These are phyloP conservation scores for Electrona antarctica DNA, from an alignment of 2,113 vertebrate species.

Conservation along the genomic window DNA sequence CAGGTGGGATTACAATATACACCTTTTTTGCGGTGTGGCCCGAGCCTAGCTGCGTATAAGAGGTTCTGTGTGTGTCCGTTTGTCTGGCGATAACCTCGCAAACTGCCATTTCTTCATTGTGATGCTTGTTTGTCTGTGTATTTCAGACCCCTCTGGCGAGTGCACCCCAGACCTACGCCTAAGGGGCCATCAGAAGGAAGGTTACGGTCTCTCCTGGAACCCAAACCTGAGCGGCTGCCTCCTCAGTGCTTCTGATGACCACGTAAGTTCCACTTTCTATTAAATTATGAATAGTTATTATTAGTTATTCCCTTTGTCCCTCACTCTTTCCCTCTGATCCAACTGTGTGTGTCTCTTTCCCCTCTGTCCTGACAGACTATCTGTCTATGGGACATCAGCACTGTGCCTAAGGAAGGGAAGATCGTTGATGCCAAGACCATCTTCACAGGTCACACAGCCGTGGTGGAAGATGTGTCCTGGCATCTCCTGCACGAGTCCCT, in stretches of 20 bases:
- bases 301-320: too few relatives aligned
- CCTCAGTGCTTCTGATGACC: slow-evolving; percentile 97
- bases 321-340: not conserved
- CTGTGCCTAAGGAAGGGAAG: slow-evolving; percentile 96
- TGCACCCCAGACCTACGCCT: slow-evolving; percentile 95
- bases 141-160: slow-evolving; percentile 93
- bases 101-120: not conserved
- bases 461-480: slow-evolving; percentile 97
- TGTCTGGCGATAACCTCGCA: too few relatives aligned
- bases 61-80: too few relatives aligned
- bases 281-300: too few relatives aligned
- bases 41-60: too few relatives aligned
- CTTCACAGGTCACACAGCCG: slow-evolving; percentile 96
- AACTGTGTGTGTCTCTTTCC: not conserved
- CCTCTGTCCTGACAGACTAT: slow-evolving; percentile 84
- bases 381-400: slow-evolving; percentile 97
- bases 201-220: slow-evolving; percentile 98
- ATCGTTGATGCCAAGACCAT: slow-evolving; percentile 98
- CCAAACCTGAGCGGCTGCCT: slow-evolving; percentile 96
- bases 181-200: slow-evolving; percentile 97
- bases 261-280: slow-evolving; percentile 76
- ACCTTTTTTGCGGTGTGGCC: not conserved
- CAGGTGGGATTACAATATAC: slow-evolving; percentile 76
- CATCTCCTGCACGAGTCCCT: slow-evolving; percentile 95
- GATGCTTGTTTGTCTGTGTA: not conserved